Evolutionary conservation across 2,797 vertebrate species (phyloP).

Genomic region (Clarias pachynema): DNA sequence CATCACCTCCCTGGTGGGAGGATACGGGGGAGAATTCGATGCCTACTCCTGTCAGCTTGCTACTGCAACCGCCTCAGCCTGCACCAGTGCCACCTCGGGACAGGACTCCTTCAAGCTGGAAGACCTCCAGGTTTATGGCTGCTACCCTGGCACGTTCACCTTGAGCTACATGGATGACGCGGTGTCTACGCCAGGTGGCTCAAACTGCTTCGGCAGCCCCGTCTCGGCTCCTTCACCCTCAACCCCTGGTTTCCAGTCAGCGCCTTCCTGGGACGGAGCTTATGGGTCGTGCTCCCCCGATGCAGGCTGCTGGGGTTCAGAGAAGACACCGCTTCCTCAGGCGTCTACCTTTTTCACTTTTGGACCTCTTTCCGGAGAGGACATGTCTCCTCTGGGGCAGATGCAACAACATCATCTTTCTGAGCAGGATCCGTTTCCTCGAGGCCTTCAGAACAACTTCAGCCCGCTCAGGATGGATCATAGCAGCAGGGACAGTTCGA

Average conservation of each 20-base stretch:
- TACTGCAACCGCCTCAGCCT: conserved; percentile 66
- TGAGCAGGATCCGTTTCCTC: conserved; percentile 69
- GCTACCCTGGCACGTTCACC: conserved; percentile 84
- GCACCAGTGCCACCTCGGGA: conserved; percentile 34
- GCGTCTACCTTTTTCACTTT: conserved; percentile 82
- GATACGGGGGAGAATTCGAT: conserved; percentile 84
- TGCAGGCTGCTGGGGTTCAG: conserved; percentile 82
- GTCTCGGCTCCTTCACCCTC: conserved; percentile 84
- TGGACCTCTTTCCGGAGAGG: conserved; percentile 60
- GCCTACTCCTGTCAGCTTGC: conserved; percentile 89
- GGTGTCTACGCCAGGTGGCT: conserved; percentile 84
- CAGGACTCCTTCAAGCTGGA: conserved; percentile 85
- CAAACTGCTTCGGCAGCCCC: conserved; percentile 89
- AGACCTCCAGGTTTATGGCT: conserved; percentile 90
- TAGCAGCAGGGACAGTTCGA: conserved; percentile 70
- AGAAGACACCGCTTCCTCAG: conserved; percentile 78
- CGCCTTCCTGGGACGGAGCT: conserved; percentile 83
- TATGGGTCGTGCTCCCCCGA: conserved; percentile 84
- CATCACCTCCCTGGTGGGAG: conserved; percentile 87
- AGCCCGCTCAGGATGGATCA: conserved; percentile 73
- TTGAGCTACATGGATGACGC: conserved; percentile 83
- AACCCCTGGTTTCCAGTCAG: conserved; percentile 84
- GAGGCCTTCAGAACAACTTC: conserved; percentile 68
- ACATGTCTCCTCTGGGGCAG: conserved; percentile 66
- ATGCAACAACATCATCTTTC: conserved; percentile 50